These are phyloP conservation scores for Neomonachus schauinslandi DNA, from an alignment of 2,113 vertebrate species.

Conservation along the genomic window DNA sequence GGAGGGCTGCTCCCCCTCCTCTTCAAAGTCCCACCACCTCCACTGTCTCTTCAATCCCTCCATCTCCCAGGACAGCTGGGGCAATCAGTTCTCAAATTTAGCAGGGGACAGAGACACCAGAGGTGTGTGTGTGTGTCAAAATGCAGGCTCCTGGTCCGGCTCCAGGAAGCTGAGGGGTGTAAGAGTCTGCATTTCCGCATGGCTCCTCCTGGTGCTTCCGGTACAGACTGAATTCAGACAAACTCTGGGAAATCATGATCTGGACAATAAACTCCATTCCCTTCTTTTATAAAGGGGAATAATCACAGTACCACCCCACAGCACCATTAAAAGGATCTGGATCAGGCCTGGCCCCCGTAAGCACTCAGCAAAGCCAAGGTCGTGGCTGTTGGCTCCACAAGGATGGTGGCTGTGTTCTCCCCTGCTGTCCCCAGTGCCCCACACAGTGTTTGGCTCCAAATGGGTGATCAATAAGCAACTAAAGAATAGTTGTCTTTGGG, in stretches of 20 bases:
- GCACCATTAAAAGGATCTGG: background rate
- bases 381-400: background rate
- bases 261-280: background rate
- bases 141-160: fast-evolving
- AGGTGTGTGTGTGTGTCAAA: background rate
- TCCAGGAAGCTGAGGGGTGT: background rate
- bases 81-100: background rate
- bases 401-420: background rate
- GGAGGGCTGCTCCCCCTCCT: background rate
- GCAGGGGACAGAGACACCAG: background rate
- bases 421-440: background rate
- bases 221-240: background rate
- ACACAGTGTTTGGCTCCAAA: background rate
- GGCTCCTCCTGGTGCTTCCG: background rate
- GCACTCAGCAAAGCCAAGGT: background rate
- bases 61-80: background rate
- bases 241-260: background rate
- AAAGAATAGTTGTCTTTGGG: background rate
- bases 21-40: background rate
- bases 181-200: background rate
- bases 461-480: background rate
- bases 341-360: background rate
- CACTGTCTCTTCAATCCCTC: background rate
- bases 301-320: background rate
- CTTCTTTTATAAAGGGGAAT: background rate